Base-by-base conservation (phyloP, 2,113 vertebrate genomes). In the Taxidea taxus region DNA sequence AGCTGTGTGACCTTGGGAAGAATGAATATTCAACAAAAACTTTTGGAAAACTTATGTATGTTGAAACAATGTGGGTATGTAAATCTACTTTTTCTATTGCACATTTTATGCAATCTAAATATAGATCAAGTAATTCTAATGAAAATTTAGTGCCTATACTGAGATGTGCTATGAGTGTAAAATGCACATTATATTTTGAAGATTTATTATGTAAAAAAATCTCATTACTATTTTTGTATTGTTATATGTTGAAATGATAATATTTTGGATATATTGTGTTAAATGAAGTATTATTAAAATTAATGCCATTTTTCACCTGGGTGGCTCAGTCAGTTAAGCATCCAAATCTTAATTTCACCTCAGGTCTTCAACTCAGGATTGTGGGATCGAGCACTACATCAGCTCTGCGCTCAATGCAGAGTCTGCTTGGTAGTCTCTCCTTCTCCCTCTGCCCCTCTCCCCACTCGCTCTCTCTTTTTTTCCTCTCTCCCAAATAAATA, bases 251-350 rank as follows among this genome's bases (percentile, higher is more conserved):
- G 11, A 90, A 78, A 80, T 93, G 68, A 80, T 47, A 90, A n/a
- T 78, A 89, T 44, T 81, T 96, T 78, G 51, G n/a, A 31, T 34
- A 60, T 74, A 62, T 29, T 96, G 14, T 14, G 27, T 70, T 90
- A 94, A 90, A 56, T 88, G 56, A 78, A 66, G 83, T 82, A 21
- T 64, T 77, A 66, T 66, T 84, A 96, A 86, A 91, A 92, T 51
- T 82, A 66, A 58, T 75, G 86, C 31, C 3, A 89, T 13, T 64
- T 68, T 37, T 88, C 70, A 68, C 21, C 18, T 68, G 66, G n/a
- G 34, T 68, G 34, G 34, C 66, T 68, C 34, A 68, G 34, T 68
- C 1, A 9, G 34, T 37, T 68, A 68, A 68, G n/a, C 4, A 37
- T n/a, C 66, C 66, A 68, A 10, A 34, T 68, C 34, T 68, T 20